A percentile compares a stretch with the other conserved stretches of the same genome.
Conservation (phyloP, 1,140 invertebrate species). For the Drosophila repletoides region DNA sequence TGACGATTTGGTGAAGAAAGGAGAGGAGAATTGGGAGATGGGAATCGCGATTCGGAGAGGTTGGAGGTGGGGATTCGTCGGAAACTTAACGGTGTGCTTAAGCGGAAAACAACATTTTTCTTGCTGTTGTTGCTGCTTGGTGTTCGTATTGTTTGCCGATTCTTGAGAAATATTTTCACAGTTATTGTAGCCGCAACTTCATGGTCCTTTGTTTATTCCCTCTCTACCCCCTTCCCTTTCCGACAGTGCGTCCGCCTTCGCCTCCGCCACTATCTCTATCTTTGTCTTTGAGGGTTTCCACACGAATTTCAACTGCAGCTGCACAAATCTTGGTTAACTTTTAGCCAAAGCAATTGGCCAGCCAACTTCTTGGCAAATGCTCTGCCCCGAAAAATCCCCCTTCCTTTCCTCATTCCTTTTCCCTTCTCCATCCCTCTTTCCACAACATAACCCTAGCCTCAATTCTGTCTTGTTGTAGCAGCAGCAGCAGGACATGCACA, state of each 20-base stretch:
- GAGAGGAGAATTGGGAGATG: neutral
- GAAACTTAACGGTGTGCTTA: slow-evolving; percentile 68
- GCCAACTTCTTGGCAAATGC: slow-evolving; percentile 9
- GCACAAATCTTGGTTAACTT: neutral
- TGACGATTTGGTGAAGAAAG: neutral
- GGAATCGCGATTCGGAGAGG: neutral
- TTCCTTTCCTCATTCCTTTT: too few species aligned
- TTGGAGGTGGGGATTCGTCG: slow-evolving; percentile 12
- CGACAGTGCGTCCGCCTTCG: neutral
- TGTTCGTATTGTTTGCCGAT: slow-evolving; percentile 38
- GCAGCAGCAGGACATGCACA: slow-evolving; percentile 8
- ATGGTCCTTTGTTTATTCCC: neutral
- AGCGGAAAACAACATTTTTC: slow-evolving; percentile 71
- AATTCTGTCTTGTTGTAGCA: too few species aligned
- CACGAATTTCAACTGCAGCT: neutral
- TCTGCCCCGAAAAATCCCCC: too few species aligned
- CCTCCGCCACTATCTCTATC: neutral
- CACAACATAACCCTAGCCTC: too few species aligned
- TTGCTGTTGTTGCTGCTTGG: slow-evolving; percentile 26
- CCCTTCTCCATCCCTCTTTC: too few species aligned
- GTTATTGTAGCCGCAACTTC: slow-evolving; percentile 26
- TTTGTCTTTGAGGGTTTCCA: neutral
- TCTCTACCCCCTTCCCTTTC: neutral
- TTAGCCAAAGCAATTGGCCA: neutral
- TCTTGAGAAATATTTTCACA: slow-evolving; percentile 33